Percentiles rank a stretch among this genome's conserved stretches.
Conservation (phyloP, 2,113 vertebrate genomes). For the Sylvia atricapilla region DNA sequence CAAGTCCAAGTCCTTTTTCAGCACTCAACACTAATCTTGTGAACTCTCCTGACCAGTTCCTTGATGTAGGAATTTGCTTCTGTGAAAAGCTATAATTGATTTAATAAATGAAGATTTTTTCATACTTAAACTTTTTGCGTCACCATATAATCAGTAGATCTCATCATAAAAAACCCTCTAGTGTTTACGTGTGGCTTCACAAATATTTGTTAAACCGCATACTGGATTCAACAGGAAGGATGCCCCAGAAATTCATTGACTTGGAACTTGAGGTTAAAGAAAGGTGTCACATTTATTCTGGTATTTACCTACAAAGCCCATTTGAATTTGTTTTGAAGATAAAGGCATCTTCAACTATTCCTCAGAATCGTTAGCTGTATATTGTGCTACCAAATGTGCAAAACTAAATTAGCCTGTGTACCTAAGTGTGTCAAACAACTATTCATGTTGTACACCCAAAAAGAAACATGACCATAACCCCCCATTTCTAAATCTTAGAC, state of each 20-base stretch:
- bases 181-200: neutral
- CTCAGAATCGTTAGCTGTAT: neutral
- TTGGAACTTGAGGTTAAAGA: neutral
- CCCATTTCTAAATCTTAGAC: neutral
- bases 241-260: neutral
- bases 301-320: neutral
- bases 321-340: neutral
- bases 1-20: neutral
- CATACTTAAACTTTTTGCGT: neutral
- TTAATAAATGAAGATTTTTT: neutral
- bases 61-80: neutral
- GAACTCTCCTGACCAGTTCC: neutral
- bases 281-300: neutral
- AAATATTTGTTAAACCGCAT: neutral
- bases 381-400: neutral
- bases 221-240: neutral
- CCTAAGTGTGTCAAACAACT: neutral
- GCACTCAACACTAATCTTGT: neutral
- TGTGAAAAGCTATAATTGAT: neutral
- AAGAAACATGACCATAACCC: neutral
- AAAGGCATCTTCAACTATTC: neutral
- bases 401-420: neutral
- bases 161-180: neutral
- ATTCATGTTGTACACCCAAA: neutral
- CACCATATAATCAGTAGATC: neutral